These are phyloP conservation scores for Vipera ursinii DNA, from an alignment of 2,797 vertebrate genomes.

Conservation along the genomic window DNA sequence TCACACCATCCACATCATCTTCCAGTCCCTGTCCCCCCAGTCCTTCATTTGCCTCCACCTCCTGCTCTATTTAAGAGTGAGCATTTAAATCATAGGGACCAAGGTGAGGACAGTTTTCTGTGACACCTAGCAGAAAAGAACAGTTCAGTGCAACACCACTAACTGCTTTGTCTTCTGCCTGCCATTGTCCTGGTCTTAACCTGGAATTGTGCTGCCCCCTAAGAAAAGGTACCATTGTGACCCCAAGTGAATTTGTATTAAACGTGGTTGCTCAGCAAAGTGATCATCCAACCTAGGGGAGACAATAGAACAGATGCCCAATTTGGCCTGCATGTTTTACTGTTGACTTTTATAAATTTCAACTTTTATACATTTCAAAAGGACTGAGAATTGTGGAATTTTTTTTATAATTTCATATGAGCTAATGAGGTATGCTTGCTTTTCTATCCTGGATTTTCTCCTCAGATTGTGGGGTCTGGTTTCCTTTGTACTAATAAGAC, in stretches of 20 bases:
- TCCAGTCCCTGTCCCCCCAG: constrained; percentile 75
- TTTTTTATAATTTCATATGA: constrained; percentile 78
- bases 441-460: constrained; percentile 72
- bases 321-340: constrained; percentile 61
- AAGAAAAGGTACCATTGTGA: constrained; percentile 26
- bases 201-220: constrained; percentile 12
- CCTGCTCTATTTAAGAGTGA: constrained; percentile 96
- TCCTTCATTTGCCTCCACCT: constrained; percentile 87
- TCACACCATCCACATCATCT: constrained; percentile 82
- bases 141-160: constrained; percentile 85
- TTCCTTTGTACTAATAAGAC: constrained; percentile 76
- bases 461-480: constrained; percentile 74
- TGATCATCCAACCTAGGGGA: constrained; percentile 56
- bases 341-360: constrained; percentile 66
- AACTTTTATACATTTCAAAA: constrained; percentile 56
- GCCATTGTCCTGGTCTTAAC: constrained; percentile 6
- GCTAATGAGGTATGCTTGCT: constrained; percentile 78
- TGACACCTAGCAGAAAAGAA: constrained; percentile 89
- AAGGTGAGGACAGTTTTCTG: constrained; percentile 86
- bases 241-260: constrained; percentile 7
- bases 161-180: constrained; percentile 53
- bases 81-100: constrained; percentile 91
- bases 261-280: not conserved
- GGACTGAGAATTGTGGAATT: constrained; percentile 66
- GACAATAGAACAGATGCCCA: constrained; percentile 54